phyloP scores from a whole-genome alignment of 2,888 invertebrate genomes.

The Diogma glabrata region DNA sequence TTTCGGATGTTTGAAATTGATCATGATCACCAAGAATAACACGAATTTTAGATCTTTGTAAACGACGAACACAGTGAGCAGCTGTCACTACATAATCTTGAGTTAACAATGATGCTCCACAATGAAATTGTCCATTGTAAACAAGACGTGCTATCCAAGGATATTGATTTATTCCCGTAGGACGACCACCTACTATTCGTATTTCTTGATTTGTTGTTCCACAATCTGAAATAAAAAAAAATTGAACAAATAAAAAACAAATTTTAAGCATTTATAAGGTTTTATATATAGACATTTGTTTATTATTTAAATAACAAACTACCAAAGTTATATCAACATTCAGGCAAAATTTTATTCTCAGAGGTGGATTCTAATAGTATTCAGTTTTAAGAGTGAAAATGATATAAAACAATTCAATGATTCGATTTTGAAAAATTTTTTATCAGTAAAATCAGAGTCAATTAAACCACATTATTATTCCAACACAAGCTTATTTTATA shows the following conservation, averaged over 20 bases:
- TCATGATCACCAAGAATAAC: constrained; percentile 77
- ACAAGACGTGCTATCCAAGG: constrained; percentile 81
- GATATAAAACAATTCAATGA: too few species aligned
- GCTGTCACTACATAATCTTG: constrained; percentile 78
- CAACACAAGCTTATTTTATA: too few species aligned
- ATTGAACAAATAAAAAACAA: neutral
- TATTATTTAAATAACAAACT: too few species aligned
- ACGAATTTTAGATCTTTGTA: constrained; percentile 68
- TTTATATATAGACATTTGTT: too few species aligned
- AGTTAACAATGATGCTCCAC: constrained; percentile 71
- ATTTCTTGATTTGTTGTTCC: constrained; percentile 75
- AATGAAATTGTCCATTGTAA: constrained; percentile 81
- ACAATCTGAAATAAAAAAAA: constrained; percentile 46
- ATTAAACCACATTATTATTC: too few species aligned
- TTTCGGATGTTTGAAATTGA: constrained; percentile 65
- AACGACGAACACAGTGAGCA: constrained; percentile 74
- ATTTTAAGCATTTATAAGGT: too few species aligned
- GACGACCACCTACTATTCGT: constrained; percentile 73
- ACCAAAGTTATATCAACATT: too few species aligned
- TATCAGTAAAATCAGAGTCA: too few species aligned
- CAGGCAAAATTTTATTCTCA: too few species aligned
- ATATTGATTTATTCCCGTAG: constrained; percentile 70
- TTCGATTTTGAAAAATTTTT: too few species aligned
- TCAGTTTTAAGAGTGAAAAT: too few species aligned
- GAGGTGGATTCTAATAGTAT: too few species aligned